phyloP scores from a whole-genome alignment of 2,888 invertebrate genomes.

The Apodemia duryi region DNA sequence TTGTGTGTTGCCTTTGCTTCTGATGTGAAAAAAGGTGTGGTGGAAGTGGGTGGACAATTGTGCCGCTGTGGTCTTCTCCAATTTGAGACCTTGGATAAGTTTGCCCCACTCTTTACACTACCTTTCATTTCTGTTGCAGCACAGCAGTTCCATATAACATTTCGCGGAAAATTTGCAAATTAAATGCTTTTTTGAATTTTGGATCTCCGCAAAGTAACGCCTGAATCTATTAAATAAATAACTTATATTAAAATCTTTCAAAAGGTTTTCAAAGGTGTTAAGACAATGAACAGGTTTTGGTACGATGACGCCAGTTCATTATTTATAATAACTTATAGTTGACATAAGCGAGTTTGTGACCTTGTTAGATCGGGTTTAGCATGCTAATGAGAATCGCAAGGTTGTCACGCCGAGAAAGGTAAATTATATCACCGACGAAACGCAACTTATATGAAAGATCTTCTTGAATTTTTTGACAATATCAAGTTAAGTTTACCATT shows the following conservation, averaged over 20 bases:
- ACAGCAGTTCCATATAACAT: too few species aligned
- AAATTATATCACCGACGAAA: constrained; percentile 2
- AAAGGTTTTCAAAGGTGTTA: neutral
- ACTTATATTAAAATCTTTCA: neutral
- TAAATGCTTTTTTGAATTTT: too few species aligned
- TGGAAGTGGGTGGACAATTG: too few species aligned
- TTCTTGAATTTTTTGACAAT: neutral
- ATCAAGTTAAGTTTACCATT: neutral
- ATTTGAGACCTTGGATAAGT: too few species aligned
- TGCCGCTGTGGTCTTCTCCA: too few species aligned
- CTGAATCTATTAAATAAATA: too few species aligned
- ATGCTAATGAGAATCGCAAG: constrained; percentile 11
- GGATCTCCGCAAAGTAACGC: too few species aligned
- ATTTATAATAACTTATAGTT: constrained; percentile 2
- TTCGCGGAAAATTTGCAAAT: too few species aligned
- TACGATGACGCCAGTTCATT: neutral
- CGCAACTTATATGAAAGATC: neutral
- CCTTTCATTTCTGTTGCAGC: too few species aligned
- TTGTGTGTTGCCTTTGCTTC: too few species aligned
- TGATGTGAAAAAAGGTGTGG: too few species aligned
- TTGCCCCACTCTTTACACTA: too few species aligned
- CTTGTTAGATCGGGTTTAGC: constrained; percentile 13
- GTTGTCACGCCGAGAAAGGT: constrained; percentile 4
- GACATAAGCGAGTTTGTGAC: constrained; percentile 4
- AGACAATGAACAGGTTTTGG: neutral